These are phyloP conservation scores for Pseudoatta argentina DNA, from an alignment of 1,140 invertebrate genomes.

Conservation along the genomic window DNA sequence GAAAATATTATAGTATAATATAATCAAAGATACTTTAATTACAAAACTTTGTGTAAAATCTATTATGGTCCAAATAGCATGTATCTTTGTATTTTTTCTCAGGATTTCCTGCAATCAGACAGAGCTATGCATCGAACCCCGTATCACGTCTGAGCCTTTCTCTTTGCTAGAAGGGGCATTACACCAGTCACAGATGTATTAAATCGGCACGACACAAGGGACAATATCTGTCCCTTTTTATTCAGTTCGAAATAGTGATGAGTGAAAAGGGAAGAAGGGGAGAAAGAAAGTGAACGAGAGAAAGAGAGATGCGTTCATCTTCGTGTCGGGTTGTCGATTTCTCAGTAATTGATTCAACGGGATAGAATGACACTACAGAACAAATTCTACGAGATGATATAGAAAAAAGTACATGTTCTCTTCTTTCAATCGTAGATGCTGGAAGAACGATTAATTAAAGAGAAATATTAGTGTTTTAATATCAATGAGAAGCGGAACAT, in stretches of 20 bases:
- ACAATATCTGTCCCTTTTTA: not conserved
- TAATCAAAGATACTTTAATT: no score
- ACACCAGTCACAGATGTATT: constrained; percentile 60
- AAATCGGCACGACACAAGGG: constrained; percentile 26
- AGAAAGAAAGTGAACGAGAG: not conserved
- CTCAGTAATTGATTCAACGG: constrained; percentile 24
- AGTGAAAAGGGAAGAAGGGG: not conserved
- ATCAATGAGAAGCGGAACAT: not conserved
- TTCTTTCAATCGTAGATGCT: not conserved
- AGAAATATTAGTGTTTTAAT: not conserved
- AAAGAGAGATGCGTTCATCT: not conserved
- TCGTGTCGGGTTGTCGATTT: not conserved
- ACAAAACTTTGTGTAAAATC: no score
- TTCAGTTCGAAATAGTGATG: not conserved
- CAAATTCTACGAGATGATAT: not conserved
- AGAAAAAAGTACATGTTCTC: not conserved
- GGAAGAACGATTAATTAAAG: not conserved
- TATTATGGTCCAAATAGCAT: no score
- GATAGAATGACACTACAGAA: constrained; percentile 3
- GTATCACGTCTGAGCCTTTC: not conserved
- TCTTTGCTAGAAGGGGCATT: constrained; percentile 10
- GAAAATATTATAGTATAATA: no score
- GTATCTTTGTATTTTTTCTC: no score
- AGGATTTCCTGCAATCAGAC: constrained; percentile 56
- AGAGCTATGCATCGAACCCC: not conserved